Base-by-base conservation (phyloP, 2,113 vertebrate genomes). In the Pseudopodoces humilis region DNA sequence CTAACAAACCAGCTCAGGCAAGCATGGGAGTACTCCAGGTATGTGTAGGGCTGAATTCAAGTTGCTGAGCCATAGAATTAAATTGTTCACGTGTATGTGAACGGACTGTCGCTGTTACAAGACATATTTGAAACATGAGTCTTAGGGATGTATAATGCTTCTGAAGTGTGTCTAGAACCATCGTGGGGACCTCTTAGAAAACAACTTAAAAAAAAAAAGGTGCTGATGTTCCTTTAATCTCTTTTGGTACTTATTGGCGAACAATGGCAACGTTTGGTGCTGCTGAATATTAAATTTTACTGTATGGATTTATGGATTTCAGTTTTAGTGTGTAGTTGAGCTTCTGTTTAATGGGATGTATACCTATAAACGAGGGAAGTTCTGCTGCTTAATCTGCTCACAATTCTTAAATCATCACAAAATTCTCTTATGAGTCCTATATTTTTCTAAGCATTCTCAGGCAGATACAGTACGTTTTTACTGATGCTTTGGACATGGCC, bases 291-390 rank as follows among this genome's bases (percentile, higher is more conserved):
- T 83, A 81, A 74, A 75, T 83, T 95, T 94, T 92, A 88, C 83
- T 92, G 33, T 93, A 52, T 37, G 63, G 35, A 94, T 94, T 92
- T 81, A 95, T 82, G 79, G 96, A 70, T 90, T 93, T 93, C 37
- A 80, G 68, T 93, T 93, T 95, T 76, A 88, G 46, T 47, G 35
- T 90, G 37, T 72, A 87, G 77, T 88, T 97, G 75, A 89, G 27
- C 76, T 94, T 80, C 49, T 81, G 15, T 92, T 92, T 93, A 91
- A 94, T 71, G 60, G 71, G 60, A 88, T 83, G 74, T 62, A 49
- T 27, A 58, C 55, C 68, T 95, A 92, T 97, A 96, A 96, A 92
- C 27, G 21, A 74, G 93, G 88, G n/a, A 68, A 63, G 33, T 31
- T 84, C 16, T 94, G 60, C 80, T 89, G 72, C 67, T 94, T 81